Conservation (phyloP, 2,113 vertebrate genomes). For the Seriola dumerili region DNA sequence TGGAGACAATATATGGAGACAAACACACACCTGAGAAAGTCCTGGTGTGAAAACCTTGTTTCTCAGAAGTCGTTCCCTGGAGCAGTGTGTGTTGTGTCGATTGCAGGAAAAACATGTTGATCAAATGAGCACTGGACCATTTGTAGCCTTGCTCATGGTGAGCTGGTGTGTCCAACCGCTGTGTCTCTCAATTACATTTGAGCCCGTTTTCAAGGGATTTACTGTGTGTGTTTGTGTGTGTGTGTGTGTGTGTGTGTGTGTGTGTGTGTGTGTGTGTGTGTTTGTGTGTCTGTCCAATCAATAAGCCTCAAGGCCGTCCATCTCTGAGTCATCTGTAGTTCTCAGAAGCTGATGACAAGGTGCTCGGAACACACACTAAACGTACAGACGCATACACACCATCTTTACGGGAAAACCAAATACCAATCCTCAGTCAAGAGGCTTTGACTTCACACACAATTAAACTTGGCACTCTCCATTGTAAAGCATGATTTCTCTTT, state of each 20-base stretch:
- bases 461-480: not conserved
- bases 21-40: constrained; percentile 3
- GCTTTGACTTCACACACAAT: not conserved
- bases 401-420: constrained; percentile 34
- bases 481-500: not conserved
- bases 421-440: constrained; percentile 7
- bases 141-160: constrained; percentile 29
- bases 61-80: constrained; percentile 15
- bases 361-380: constrained; percentile 42
- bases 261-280: constrained; percentile 11
- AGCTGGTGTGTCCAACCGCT: constrained; percentile 37
- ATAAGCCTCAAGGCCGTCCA: constrained; percentile 64
- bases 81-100: constrained; percentile 19
- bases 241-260: too few species aligned
- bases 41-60: not conserved
- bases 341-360: constrained; percentile 64
- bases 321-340: constrained; percentile 71
- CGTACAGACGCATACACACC: not conserved
- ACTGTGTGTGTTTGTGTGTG: constrained; percentile 35
- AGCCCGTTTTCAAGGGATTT: constrained; percentile 61
- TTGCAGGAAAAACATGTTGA: constrained; percentile 58
- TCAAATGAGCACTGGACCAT: constrained; percentile 29
- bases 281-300: constrained; percentile 52
- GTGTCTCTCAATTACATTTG: constrained; percentile 61
- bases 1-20: constrained; percentile 5